Conservation (phyloP, 1,140 invertebrate genomes). For the Delia radicum region DNA sequence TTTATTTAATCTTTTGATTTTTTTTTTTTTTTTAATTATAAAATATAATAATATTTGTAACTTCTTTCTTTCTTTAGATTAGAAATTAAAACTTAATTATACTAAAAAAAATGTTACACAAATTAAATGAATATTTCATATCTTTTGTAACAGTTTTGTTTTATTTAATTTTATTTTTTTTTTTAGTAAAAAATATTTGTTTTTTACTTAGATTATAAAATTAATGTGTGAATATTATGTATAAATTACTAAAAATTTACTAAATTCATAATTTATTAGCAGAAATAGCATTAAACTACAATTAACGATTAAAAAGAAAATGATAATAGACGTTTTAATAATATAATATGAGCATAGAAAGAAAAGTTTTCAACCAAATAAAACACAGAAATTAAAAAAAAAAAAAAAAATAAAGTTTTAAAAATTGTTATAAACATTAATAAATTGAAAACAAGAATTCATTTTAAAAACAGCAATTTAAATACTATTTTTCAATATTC, state of each 20-base stretch:
- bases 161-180: not conserved
- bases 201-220: not conserved
- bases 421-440: too few relatives aligned
- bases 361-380: too few relatives aligned
- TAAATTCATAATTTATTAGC: slow-evolving; percentile 24
- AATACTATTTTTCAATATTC: too few relatives aligned
- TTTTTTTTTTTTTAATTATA: not conserved
- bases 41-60: not conserved
- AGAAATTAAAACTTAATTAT: not conserved
- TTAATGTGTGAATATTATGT: not conserved
- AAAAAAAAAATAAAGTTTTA: too few relatives aligned
- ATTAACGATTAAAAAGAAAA: not conserved
- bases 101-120: slow-evolving; percentile 8
- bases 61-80: not conserved
- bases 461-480: too few relatives aligned
- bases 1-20: not conserved
- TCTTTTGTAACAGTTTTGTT: not conserved
- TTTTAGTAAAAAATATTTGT: not conserved
- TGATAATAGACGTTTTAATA: not conserved
- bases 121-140: not conserved
- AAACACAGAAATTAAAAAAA: too few relatives aligned
- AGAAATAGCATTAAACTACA: not conserved
- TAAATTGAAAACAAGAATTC: too few relatives aligned
- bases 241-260: slow-evolving; percentile 22
- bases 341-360: too few relatives aligned